phyloP scores from a whole-genome alignment of 2,113 vertebrate genomes.

The Eubucco bourcierii region DNA sequence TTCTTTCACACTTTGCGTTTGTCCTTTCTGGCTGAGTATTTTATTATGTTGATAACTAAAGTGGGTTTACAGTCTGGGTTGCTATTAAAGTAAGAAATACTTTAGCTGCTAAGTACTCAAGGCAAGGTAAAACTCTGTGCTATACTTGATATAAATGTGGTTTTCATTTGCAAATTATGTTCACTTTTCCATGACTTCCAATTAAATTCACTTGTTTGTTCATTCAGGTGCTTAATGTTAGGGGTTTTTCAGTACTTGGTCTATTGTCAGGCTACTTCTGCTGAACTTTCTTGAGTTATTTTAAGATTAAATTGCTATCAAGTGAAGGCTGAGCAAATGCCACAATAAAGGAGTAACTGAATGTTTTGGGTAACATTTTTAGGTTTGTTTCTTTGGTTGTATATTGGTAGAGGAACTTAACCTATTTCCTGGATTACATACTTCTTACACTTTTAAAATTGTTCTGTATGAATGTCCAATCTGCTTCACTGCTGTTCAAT shows the following conservation, averaged over 20 bases:
- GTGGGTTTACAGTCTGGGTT: constrained; percentile 19
- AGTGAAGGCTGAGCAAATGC: neutral
- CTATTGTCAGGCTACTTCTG: constrained; percentile 17
- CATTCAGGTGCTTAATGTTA: constrained; percentile 30
- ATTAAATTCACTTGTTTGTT: constrained; percentile 3
- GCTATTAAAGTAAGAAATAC: constrained; percentile 45
- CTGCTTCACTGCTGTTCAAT: neutral
- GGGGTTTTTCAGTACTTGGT: neutral
- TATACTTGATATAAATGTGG: constrained; percentile 44
- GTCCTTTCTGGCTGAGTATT: constrained; percentile 61
- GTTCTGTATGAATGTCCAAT: neutral
- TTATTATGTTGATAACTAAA: constrained; percentile 2
- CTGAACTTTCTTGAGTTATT: constrained; percentile 21
- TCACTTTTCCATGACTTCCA: constrained; percentile 38
- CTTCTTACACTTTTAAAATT: neutral
- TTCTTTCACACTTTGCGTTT: constrained; percentile 73
- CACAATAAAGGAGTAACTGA: constrained; percentile 14
- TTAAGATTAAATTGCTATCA: constrained; percentile 5
- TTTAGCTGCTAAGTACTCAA: constrained; percentile 38
- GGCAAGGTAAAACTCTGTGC: constrained; percentile 35
- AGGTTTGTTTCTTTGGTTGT: neutral
- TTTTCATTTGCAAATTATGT: constrained; percentile 43
- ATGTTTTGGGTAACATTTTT: constrained; percentile 10
- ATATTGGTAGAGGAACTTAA: neutral
- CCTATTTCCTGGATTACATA: neutral